Evolutionary conservation across 2,888 invertebrate species (phyloP), one percentile per base, ranked within the genome.

Genomic region (Pandemis heparana): DNA sequence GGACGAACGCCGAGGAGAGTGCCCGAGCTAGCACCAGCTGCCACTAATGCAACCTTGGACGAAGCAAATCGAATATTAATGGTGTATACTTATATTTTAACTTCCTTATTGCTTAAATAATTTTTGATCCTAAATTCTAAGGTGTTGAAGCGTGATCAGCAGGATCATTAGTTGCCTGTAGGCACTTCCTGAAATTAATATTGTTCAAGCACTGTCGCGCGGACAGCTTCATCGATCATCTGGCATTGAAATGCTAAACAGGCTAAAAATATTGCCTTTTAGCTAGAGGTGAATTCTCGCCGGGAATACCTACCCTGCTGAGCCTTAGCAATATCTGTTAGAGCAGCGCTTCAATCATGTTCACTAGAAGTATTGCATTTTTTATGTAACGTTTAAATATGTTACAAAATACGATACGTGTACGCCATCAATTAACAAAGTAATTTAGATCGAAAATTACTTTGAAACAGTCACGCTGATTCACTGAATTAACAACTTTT

Each of bases 201-300:
- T 62, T 41, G 39, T 62, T 62, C 38, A 60, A 60, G 62, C 38
- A 38, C 38, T 60, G 60, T 60, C 62, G 60, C 32, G 60, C 41
- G 16, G 62, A 39, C 60, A 14, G 41, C 41, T 41, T 18, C 62
- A 62, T 62, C 62, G 62, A 62, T 62, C 39, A 62, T 41, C n/a
- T 62, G 39, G 38, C 18, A 62, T 62, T 62, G 32, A 41, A 62
- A 62, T 62, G 32, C 62, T 41, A 62, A 62, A 41, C 41, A 41
- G 62, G 16, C 18, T 38, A 60, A 60, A 60, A n/a, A 60, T 18
- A 23, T 38, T 23, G 60, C 7, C 38, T 18, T 60, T 60, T 60
- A 38, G 39, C 60, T n/a, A 6, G 32, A 60, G 32, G 60, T 39
- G 9, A 60, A 38, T 60, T 60, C 23, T 56, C 23, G 18, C 12